Conservation (phyloP, 2,797 vertebrate species). For the Fratercula arctica region DNA sequence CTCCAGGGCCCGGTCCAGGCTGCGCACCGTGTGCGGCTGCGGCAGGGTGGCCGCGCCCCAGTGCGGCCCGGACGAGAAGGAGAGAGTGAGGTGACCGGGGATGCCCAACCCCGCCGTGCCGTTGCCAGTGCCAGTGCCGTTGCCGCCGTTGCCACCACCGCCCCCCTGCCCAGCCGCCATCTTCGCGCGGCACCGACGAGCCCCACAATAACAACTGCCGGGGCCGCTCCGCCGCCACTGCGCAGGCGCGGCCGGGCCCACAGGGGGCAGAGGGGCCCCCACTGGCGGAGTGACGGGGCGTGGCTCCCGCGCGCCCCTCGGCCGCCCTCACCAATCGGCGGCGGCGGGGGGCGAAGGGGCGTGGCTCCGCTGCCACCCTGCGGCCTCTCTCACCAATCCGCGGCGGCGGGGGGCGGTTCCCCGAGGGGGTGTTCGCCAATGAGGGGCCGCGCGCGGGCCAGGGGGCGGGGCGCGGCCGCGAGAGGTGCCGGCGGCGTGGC, state of each 20-base stretch:
- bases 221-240: neutral
- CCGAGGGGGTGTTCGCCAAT: no score
- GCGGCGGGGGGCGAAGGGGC: no score
- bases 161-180: neutral
- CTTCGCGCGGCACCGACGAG: neutral
- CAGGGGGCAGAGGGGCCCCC: neutral
- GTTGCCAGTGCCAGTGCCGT: neutral
- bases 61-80: neutral
- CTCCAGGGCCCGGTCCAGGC: constrained; percentile 87
- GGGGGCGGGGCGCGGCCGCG: no score
- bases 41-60: neutral
- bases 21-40: constrained; percentile 66
- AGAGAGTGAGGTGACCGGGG: neutral
- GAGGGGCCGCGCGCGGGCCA: no score
- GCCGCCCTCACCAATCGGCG: no score
- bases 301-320: neutral
- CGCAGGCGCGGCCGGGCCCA: neutral
- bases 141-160: neutral
- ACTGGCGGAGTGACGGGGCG: neutral
- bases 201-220: neutral
- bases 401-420: no score
- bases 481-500: no score
- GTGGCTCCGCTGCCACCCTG: no score
- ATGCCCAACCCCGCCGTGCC: neutral
- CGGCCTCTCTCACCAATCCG: no score